phyloP scores from a whole-genome alignment of 2,888 invertebrate species.

The Alloscopus bannaensis region DNA sequence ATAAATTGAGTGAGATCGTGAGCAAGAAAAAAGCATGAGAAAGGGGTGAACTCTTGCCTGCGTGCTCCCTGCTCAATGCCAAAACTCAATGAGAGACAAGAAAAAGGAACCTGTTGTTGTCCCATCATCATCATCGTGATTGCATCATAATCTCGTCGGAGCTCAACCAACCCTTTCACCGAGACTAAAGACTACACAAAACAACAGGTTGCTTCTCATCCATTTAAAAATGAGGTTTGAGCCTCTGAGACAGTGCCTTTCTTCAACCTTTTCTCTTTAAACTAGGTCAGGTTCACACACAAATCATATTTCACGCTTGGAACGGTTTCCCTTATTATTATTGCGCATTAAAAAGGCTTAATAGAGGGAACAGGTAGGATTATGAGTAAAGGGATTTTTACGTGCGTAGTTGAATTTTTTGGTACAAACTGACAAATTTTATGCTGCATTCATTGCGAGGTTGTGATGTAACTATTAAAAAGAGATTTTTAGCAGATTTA shows the following conservation, averaged over 20 bases:
- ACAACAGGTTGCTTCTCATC: conserved; percentile 31
- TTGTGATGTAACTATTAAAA: too few relatives aligned
- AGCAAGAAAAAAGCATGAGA: conserved; percentile 37
- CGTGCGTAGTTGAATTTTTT: too few relatives aligned
- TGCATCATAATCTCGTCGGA: conserved; percentile 43
- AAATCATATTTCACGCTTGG: neutral
- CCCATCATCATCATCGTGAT: conserved; percentile 22
- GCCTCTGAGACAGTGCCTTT: too few relatives aligned
- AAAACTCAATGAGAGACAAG: conserved; percentile 2
- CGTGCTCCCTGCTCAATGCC: conserved; percentile 41
- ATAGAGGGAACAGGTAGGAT: conserved; percentile 2
- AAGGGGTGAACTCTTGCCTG: conserved; percentile 49
- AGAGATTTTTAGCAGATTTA: too few relatives aligned
- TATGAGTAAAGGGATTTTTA: too few relatives aligned
- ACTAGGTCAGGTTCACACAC: conserved; percentile 11
- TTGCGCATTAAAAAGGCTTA: neutral
- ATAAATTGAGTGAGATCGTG: neutral
- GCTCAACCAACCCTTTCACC: conserved; percentile 38
- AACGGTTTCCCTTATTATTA: neutral
- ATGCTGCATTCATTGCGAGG: too few relatives aligned
- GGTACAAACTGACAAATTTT: too few relatives aligned
- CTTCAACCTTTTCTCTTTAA: neutral
- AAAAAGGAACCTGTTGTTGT: conserved; percentile 53
- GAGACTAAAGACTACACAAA: neutral
- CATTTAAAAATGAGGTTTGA: too few relatives aligned